Evolutionary conservation across 2,797 vertebrate genomes (phyloP).

Genomic region (Gallinago solitaria): DNA sequence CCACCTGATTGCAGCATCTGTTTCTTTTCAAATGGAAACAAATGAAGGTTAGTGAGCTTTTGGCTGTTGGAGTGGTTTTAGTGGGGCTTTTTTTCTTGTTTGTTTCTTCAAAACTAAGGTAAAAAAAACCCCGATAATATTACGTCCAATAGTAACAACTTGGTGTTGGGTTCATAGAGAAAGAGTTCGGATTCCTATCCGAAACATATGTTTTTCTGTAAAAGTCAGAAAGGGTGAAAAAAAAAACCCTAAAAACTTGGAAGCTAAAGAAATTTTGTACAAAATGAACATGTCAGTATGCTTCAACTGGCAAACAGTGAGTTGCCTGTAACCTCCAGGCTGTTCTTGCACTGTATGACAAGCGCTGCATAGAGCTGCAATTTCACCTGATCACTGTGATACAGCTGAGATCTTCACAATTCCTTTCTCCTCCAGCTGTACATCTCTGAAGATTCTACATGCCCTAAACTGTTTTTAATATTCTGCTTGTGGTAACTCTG

Average conservation of each 20-base stretch:
- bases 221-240: not conserved
- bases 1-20: conserved; percentile 45
- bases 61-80: not conserved
- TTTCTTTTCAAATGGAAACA: conserved; percentile 36
- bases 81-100: not conserved
- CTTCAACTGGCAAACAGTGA: not conserved
- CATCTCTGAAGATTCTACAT: not conserved
- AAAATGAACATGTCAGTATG: not conserved
- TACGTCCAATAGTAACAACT: not conserved
- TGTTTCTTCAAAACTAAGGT: not conserved
- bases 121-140: not conserved
- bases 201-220: not conserved
- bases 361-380: not conserved
- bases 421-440: not conserved
- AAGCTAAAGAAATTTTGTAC: not conserved
- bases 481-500: not conserved
- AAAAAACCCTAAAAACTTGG: not conserved
- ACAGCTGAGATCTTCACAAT: not conserved
- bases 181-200: not conserved
- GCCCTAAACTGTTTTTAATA: not conserved
- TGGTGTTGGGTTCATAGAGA: not conserved
- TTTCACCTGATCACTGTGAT: not conserved
- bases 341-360: not conserved
- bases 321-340: not conserved
- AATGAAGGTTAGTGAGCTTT: not conserved